Percentiles rank a stretch among this genome's conserved stretches.
phyloP scores from a whole-genome alignment of 2,888 invertebrate genomes.

The Calliphora vomitoria region DNA sequence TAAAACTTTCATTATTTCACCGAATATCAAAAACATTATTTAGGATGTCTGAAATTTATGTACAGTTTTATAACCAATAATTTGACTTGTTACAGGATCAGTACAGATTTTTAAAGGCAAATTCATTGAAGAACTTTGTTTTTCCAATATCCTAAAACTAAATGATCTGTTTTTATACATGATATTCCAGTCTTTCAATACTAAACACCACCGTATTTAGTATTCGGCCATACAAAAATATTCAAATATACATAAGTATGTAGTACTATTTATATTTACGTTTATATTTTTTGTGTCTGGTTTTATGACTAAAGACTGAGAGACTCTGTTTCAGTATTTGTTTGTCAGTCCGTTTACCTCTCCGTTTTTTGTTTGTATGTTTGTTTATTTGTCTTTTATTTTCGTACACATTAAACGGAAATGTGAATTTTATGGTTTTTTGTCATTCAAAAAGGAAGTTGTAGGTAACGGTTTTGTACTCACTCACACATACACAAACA shows the following conservation, averaged over 20 bases:
- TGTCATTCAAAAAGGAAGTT: conserved; percentile 60
- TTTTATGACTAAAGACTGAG: conserved; percentile 17
- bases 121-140: too few relatives aligned
- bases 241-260: background rate
- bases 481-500: background rate
- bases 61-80: too few relatives aligned
- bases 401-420: conserved; percentile 56
- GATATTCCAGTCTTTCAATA: too few relatives aligned
- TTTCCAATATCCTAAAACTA: too few relatives aligned
- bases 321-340: background rate
- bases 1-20: background rate
- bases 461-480: conserved; percentile 29
- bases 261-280: background rate
- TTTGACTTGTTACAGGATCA: too few relatives aligned
- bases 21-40: background rate
- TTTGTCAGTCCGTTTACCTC: background rate
- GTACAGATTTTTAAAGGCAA: too few relatives aligned
- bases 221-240: conserved; percentile 5
- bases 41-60: too few relatives aligned
- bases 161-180: too few relatives aligned
- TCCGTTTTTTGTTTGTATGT: conserved; percentile 22
- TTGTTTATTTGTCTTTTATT: conserved; percentile 41
- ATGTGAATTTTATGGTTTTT: conserved; percentile 66
- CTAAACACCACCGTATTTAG: background rate
- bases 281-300: background rate